phyloP scores from a whole-genome alignment of 1,140 invertebrate genomes.

The Grapholita molesta region DNA sequence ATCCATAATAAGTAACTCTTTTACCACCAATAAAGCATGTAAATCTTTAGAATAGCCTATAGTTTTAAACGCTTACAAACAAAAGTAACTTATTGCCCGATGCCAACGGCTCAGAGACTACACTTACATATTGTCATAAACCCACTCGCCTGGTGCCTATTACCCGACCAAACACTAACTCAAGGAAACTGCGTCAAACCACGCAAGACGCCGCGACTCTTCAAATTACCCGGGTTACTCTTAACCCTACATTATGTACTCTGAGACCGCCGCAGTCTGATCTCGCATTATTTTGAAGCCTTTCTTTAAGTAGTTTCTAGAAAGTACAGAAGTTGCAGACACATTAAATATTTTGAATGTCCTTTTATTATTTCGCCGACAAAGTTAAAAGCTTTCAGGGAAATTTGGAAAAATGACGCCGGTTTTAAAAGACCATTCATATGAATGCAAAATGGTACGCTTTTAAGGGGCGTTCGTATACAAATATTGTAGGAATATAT shows the following conservation, averaged over 20 bases:
- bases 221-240: constrained; percentile 24
- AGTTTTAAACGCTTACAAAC: constrained; percentile 67
- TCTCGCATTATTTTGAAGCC: constrained; percentile 14
- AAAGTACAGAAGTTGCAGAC: constrained; percentile 2
- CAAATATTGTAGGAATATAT: too few relatives aligned
- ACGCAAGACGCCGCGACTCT: constrained; percentile 23
- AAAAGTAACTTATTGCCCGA: constrained; percentile 65
- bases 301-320: constrained; percentile 12
- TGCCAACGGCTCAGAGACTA: constrained; percentile 48
- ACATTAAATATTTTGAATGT: constrained; percentile 7
- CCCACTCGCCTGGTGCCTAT: constrained; percentile 38
- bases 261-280: constrained; percentile 13
- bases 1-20: too few relatives aligned
- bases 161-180: constrained; percentile 38
- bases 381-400: constrained; percentile 5
- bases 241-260: constrained; percentile 25
- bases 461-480: too few relatives aligned
- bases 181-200: constrained; percentile 32
- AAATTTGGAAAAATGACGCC: constrained; percentile 20
- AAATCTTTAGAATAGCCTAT: constrained; percentile 40
- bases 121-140: constrained; percentile 69
- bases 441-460: background rate
- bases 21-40: constrained; percentile 19
- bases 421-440: constrained; percentile 1
- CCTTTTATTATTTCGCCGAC: constrained; percentile 2